A percentile compares a stretch with the other conserved stretches of the same genome.
Conservation (phyloP, 1,140 invertebrate species). For the Daktulosphaira vitifoliae region DNA sequence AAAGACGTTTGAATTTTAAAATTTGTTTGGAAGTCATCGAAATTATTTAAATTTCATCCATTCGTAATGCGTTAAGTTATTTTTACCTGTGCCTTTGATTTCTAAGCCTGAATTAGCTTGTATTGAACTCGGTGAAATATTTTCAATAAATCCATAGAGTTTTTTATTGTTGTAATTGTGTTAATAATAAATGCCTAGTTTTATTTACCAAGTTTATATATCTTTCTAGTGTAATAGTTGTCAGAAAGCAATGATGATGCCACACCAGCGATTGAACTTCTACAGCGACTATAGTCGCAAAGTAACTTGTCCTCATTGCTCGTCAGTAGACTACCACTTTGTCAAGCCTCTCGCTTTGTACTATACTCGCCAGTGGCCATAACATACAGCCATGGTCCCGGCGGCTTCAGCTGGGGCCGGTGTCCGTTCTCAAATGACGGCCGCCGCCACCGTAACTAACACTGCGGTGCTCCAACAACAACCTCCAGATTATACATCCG, state of each 20-base stretch:
- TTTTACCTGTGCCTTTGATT: no score
- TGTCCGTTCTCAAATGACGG: conserved; percentile 34
- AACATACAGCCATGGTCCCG: conserved; percentile 62
- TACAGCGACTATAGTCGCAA: conserved; percentile 92
- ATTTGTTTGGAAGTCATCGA: no score
- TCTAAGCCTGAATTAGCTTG: no score
- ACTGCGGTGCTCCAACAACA: neutral
- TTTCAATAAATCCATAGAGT: no score
- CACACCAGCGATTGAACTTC: conserved; percentile 78
- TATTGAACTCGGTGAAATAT: no score
- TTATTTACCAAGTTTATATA: no score
- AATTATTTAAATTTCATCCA: no score
- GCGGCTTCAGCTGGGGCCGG: conserved; percentile 35
- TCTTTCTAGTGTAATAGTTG: conserved; percentile 73
- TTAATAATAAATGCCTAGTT: neutral
- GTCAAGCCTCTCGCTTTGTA: conserved; percentile 77
- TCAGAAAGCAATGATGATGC: conserved; percentile 72
- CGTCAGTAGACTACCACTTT: conserved; percentile 83
- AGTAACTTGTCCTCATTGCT: conserved; percentile 83
- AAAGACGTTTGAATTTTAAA: no score
- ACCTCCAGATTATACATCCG: conserved; percentile 31
- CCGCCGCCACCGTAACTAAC: neutral
- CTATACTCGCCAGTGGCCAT: conserved; percentile 76
- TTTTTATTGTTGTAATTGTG: no score
- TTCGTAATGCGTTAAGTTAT: no score